Base-by-base conservation (phyloP, 1,140 invertebrate species). In the Aphis craccivora region DNA sequence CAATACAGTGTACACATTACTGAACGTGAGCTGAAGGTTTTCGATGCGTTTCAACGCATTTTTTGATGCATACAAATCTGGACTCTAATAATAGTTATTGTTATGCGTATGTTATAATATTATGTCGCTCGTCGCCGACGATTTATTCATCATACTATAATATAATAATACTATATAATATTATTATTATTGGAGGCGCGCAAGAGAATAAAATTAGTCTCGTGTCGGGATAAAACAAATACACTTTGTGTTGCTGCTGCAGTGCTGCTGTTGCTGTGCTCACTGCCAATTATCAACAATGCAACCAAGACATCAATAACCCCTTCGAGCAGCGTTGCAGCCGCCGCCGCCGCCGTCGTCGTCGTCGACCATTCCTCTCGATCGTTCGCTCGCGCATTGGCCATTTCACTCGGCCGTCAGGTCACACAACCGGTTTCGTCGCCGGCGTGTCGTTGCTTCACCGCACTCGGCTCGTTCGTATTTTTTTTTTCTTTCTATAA, bases 231-330 rank as follows among this genome's bases (percentile, higher is more conserved):
- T 45, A 87, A 45, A 87, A 87, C 40, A 45, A 84, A 35, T 67
- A 40, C 35, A 25, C 37, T 43, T 11, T 86, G 37, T 45, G 23
- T 35, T 0, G 22, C 25, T 30, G 88, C 45, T 3, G 89, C 25
- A n/a, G 89, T 3, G 89, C 25, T 45, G 89, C 37, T 25, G 81
- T 81, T 35, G 48, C 14, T 51, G 0, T 45, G 4, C 45, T 92
- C 86, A 40, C 48, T 53, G 48, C 35, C 91, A 93, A 93, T 93
- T 93, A 93, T 86, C 55, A 93, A 84, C 48, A 93, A 86, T 93
- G 91, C 91, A 84, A 93, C 91, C 91, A 86, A 93, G 91, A 93
- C 81, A 93, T 93, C 91, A 93, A 93, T 93, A 93, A 93, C 76
- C 76, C 67, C 81, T 93, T 92, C 91, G 48, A 45, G 20, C 60